Evolutionary conservation across 2,797 vertebrate species (phyloP).

Genomic region (Hippopotamyrus pictus): DNA sequence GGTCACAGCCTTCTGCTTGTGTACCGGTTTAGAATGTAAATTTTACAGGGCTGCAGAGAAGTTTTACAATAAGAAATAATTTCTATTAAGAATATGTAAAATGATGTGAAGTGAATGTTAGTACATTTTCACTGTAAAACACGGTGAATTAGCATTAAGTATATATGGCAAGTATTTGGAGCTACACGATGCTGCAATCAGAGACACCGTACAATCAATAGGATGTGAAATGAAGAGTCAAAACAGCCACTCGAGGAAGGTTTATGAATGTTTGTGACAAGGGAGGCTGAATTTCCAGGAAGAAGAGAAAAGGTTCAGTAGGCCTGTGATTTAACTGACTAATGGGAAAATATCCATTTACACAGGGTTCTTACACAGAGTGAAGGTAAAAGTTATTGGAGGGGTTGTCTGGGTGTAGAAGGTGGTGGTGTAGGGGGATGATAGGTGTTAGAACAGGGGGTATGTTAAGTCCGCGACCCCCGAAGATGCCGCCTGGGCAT

Average conservation of each 20-base stretch:
- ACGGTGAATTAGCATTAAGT: background rate
- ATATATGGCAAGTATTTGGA: background rate
- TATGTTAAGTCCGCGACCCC: background rate
- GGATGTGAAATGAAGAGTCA: slow-evolving; percentile 13
- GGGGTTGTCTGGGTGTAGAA: background rate
- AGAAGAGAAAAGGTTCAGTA: background rate
- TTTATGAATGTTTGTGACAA: slow-evolving; percentile 6
- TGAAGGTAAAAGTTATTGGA: background rate
- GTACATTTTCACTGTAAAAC: background rate
- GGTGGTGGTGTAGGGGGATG: background rate
- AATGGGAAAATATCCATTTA: background rate
- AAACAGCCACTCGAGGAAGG: background rate
- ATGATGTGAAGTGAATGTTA: background rate
- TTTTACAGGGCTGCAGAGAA: background rate
- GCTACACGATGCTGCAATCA: background rate
- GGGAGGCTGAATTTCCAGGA: background rate
- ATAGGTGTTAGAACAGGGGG: background rate
- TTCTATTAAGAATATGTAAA: background rate
- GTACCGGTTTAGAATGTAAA: background rate
- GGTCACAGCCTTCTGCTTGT: background rate
- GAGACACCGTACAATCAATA: slow-evolving; percentile 12
- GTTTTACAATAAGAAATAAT: background rate
- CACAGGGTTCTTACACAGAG: background rate
- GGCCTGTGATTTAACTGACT: background rate
- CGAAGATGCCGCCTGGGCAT: background rate